Evolutionary conservation across 2,797 vertebrate genomes (phyloP).

Genomic region (Danionella dracula): DNA sequence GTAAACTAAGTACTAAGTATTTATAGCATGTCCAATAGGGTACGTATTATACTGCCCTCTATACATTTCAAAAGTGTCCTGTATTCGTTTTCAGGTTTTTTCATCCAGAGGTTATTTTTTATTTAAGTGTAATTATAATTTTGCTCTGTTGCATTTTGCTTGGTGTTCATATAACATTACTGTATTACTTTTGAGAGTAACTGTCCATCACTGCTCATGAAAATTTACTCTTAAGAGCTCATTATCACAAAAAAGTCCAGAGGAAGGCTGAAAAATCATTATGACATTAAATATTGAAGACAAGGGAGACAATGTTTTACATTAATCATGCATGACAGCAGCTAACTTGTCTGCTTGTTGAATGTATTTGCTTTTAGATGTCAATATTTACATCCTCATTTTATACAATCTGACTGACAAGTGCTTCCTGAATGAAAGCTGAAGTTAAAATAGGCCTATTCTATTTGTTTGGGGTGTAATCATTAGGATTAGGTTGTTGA

Average conservation of each 20-base stretch:
- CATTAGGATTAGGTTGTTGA: slow-evolving; percentile 80
- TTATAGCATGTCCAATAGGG: no score
- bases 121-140: no score
- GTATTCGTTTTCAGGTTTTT: no score
- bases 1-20: no score
- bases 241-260: slow-evolving; percentile 6
- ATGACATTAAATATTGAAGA: slow-evolving; percentile 5
- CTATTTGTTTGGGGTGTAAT: slow-evolving; percentile 87
- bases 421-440: slow-evolving; percentile 59
- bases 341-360: slow-evolving; percentile 18
- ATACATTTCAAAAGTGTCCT: no score
- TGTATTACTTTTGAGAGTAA: no score
- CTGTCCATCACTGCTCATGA: background rate
- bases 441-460: slow-evolving; percentile 66
- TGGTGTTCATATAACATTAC: no score
- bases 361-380: slow-evolving; percentile 43
- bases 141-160: no score
- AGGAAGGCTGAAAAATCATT: slow-evolving; percentile 13
- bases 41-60: no score
- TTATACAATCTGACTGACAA: slow-evolving; percentile 63
- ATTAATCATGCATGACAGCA: slow-evolving; percentile 9
- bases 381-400: slow-evolving; percentile 40
- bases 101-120: no score
- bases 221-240: slow-evolving; percentile 1
- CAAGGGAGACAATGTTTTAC: background rate